phyloP scores from a whole-genome alignment of 2,888 invertebrate genomes.

The Strigamia transsilvanica region DNA sequence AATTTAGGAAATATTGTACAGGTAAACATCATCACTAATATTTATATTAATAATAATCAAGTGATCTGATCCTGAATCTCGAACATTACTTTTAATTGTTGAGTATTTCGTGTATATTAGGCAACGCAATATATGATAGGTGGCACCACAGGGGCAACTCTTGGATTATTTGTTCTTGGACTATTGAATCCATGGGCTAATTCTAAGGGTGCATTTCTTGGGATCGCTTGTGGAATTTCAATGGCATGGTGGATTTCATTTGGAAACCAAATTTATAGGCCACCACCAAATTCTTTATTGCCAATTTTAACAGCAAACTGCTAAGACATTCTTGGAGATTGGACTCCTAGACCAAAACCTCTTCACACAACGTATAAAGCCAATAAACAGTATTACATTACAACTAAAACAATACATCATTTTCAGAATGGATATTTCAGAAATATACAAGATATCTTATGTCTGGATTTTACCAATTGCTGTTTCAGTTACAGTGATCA shows the following conservation, averaged over 20 bases:
- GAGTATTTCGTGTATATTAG: neutral
- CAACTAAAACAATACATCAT: neutral
- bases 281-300: neutral
- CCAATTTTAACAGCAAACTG: neutral
- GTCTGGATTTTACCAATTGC: slow-evolving; percentile 2
- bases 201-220: neutral
- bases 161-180: neutral
- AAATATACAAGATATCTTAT: slow-evolving; percentile 29
- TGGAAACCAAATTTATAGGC: neutral
- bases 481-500: neutral
- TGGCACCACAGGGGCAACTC: neutral
- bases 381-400: no score
- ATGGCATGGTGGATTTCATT: neutral
- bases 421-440: slow-evolving; percentile 2
- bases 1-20: neutral
- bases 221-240: neutral
- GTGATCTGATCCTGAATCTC: no score
- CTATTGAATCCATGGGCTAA: slow-evolving; percentile 1
- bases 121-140: neutral
- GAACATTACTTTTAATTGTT: neutral
- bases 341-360: neutral
- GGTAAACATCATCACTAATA: neutral
- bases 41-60: no score
- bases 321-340: neutral
- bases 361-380: no score